Evolutionary conservation across 35 echinoderm and acorn worm species (phyloP), one percentile per base, ranked within the genome.

Genomic region (Stichopus chloronotus): DNA sequence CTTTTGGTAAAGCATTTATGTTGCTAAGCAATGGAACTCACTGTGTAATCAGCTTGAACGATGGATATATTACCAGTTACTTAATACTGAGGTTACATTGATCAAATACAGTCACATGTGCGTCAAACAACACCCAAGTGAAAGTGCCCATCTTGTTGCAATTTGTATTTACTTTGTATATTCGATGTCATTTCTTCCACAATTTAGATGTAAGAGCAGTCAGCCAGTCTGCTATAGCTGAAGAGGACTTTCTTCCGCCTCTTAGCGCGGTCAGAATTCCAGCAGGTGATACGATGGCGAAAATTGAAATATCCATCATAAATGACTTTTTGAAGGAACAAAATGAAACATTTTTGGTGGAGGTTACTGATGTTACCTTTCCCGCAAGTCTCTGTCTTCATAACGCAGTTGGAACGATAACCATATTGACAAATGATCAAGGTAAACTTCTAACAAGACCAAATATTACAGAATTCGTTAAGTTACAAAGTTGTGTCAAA

Each of bases 391-490:
- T 20, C 17, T 74, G 69, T 74, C 6, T 20, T 16, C 11, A 74
- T 20, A 74, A 7, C 13, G 7, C 69, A n/a, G 22, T n/a, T 20
- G 69, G 69, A 74, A 74, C 69, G 19, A 74, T 74, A 20, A 74
- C 69, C 69, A 74, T 74, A 74, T 4, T 74, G 69, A n/a, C 69
- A 14, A 74, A 74, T 74, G 69, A 74, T n/a, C 20, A 74, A 74
- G 69, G 69, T 74, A 74, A 19, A 74, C 3, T 7, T 74, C 30
- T 43, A 43, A 43, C 30, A 43, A 43, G 30, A 43, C 30, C 30
- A 43, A 43, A 43, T 3, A 43, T 3, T 43, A 43, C 30, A 43
- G 1, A 43, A 43, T 43, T 43, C 30, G 30, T 43, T 43, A 43
- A 43, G 30, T 43, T 43, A 43, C 30, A 43, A 43, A 43, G 30